A percentile compares a stretch with the other conserved stretches of the same genome.
Conservation (phyloP, 2,888 invertebrate species). For the Ctena decussata region DNA sequence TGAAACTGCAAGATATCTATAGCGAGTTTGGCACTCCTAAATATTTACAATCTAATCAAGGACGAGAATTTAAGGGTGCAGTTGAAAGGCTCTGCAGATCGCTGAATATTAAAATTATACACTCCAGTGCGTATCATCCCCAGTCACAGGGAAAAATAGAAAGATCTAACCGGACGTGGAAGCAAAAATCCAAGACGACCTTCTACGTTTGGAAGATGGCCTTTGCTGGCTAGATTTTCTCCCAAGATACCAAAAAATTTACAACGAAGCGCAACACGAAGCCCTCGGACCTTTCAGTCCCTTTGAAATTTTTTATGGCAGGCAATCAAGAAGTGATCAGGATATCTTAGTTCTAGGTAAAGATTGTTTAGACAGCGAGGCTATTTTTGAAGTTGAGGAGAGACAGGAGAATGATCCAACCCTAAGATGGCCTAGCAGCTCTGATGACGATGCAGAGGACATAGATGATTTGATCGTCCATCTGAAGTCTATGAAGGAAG, state of each 20-base stretch:
- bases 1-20: no score
- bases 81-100: no score
- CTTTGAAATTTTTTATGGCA: not conserved
- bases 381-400: not conserved
- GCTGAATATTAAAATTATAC: no score
- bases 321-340: not conserved
- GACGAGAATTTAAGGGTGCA: no score
- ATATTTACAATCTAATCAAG: no score
- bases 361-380: not conserved
- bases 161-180: no score
- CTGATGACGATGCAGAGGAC: not conserved
- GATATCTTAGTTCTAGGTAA: not conserved
- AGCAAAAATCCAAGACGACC: no score
- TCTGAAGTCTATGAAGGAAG: not conserved
- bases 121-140: no score
- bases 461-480: not conserved
- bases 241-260: not conserved
- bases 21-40: no score
- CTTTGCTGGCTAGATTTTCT: not conserved
- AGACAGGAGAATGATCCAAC: no score
- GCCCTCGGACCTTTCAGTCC: not conserved
- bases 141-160: no score
- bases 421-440: not conserved
- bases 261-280: not conserved
- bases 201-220: not conserved